phyloP scores from a whole-genome alignment of 2,797 vertebrate genomes.

The Coranthus polyacanthus region DNA sequence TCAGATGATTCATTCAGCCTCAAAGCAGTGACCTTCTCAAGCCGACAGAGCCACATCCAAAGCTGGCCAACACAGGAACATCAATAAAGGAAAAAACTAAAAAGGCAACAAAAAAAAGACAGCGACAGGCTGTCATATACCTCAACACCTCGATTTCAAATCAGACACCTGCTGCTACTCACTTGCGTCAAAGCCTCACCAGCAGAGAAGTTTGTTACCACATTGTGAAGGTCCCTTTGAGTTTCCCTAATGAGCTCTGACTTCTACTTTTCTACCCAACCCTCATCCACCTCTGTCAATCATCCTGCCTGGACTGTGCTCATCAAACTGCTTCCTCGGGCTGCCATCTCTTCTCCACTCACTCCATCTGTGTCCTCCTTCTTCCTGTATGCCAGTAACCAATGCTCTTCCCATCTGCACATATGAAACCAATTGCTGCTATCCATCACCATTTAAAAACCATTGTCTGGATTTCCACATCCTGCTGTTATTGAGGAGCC shows the following conservation, averaged over 20 bases:
- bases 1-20: slow-evolving; percentile 30
- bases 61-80: slow-evolving; percentile 31
- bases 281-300: slow-evolving; percentile 33
- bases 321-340: slow-evolving; percentile 18
- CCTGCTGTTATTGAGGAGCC: slow-evolving; percentile 72
- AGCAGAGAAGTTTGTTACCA: slow-evolving; percentile 53
- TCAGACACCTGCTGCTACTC: slow-evolving; percentile 51
- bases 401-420: slow-evolving; percentile 45
- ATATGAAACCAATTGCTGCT: slow-evolving; percentile 57
- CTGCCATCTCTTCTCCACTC: slow-evolving; percentile 2
- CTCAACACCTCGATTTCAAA: slow-evolving; percentile 51
- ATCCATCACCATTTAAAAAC: slow-evolving; percentile 77
- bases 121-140: slow-evolving; percentile 37
- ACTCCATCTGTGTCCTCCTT: slow-evolving; percentile 42
- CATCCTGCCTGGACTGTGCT: slow-evolving; percentile 15
- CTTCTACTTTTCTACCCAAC: slow-evolving; percentile 24
- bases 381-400: slow-evolving; percentile 48
- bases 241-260: slow-evolving; percentile 57
- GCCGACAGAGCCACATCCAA: slow-evolving; percentile 20
- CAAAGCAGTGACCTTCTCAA: slow-evolving; percentile 41
- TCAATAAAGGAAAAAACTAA: slow-evolving; percentile 62
- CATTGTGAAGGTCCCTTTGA: slow-evolving; percentile 49
- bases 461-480: slow-evolving; percentile 69
- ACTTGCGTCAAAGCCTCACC: slow-evolving; percentile 20
- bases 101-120: slow-evolving; percentile 28